These are phyloP conservation scores for Agrochola litura DNA, from an alignment of 2,888 invertebrate genomes.

Conservation along the genomic window DNA sequence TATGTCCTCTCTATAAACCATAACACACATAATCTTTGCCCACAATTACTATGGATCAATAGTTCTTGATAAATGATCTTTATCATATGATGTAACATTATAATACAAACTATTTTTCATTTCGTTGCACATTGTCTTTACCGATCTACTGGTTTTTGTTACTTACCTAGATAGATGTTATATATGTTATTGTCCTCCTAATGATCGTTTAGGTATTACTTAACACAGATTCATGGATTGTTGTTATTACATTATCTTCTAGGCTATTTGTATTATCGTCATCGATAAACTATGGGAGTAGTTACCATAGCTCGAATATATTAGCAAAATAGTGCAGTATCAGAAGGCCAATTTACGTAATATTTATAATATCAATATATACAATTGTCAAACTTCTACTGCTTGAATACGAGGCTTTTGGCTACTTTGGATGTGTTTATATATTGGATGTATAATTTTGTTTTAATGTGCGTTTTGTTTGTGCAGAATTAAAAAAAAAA, in stretches of 20 bases:
- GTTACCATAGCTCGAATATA: background rate
- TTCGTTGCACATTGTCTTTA: conserved; percentile 45
- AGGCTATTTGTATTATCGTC: background rate
- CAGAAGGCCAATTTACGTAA: background rate
- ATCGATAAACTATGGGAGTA: background rate
- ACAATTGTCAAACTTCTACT: too few relatives aligned
- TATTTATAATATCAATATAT: too few relatives aligned
- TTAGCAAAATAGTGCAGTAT: background rate
- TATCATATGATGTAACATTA: conserved; percentile 59
- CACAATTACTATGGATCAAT: conserved; percentile 62
- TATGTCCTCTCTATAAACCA: background rate
- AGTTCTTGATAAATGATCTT: conserved; percentile 67
- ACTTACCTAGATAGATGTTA: background rate
- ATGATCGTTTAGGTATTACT: conserved; percentile 32
- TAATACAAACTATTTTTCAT: conserved; percentile 43
- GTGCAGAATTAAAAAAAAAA: too few relatives aligned
- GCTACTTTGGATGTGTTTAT: too few relatives aligned
- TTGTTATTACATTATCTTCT: background rate
- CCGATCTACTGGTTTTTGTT: conserved; percentile 43
- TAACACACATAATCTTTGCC: conserved; percentile 30
- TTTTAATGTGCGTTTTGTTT: too few relatives aligned
- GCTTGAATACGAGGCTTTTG: too few relatives aligned
- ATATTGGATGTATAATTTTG: too few relatives aligned
- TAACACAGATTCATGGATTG: background rate
- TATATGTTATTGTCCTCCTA: conserved; percentile 10